These are phyloP conservation scores for Iguana delicatissima DNA, from an alignment of 2,797 vertebrate species.

Conservation along the genomic window DNA sequence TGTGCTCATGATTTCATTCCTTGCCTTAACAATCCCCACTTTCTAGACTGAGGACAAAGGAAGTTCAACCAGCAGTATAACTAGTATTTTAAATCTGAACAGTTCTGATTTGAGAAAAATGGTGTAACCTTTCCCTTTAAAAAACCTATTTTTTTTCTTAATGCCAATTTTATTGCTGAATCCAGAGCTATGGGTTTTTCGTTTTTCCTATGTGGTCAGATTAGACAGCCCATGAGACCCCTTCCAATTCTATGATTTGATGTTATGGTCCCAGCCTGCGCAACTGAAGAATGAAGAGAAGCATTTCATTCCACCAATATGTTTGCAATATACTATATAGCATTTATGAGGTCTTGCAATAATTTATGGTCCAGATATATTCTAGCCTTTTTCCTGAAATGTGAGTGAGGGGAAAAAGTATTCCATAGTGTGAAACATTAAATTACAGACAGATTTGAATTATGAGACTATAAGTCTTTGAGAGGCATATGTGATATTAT, in stretches of 20 bases:
- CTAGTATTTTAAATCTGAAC: neutral
- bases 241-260: neutral
- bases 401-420: neutral
- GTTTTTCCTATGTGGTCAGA: neutral
- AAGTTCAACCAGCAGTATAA: neutral
- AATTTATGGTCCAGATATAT: conserved; percentile 16
- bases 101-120: neutral
- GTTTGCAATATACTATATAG: neutral
- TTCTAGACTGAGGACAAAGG: neutral
- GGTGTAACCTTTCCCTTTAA: neutral
- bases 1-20: neutral
- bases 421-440: conserved; percentile 7
- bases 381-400: neutral
- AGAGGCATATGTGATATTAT: conserved; percentile 3
- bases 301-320: conserved; percentile 14
- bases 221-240: neutral
- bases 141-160: neutral
- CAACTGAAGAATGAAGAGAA: conserved; percentile 7
- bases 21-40: neutral
- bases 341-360: conserved; percentile 17
- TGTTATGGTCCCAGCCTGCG: neutral
- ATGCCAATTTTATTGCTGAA: neutral
- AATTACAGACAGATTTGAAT: conserved; percentile 7
- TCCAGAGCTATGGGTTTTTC: neutral
- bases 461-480: neutral